Base-by-base conservation (phyloP, 2,888 invertebrate species). In the Clunio marinus region DNA sequence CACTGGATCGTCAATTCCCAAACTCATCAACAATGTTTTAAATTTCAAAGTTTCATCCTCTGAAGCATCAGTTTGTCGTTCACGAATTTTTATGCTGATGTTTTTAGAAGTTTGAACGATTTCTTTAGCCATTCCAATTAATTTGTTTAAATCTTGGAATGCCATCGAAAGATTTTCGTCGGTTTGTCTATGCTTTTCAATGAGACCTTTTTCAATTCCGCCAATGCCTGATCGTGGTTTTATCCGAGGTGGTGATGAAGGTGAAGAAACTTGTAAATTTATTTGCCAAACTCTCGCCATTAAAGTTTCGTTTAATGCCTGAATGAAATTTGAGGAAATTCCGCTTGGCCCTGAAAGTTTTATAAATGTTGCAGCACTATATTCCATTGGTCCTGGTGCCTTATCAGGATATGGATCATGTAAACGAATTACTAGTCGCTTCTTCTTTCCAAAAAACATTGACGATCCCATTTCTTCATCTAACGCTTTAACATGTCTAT, bases 1-100 rank as follows among this genome's bases (percentile, higher is more conserved):
- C 0, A 98, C 98, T 1, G 98, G 98, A 81, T 99, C 97, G 75
- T 95, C 94, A 72, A 99, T 96, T 73, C 99, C 99, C 74, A 99
- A 83, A 77, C 96, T 97, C 81, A 99, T 85, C 59, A 99, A 81
- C 77, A 98, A 96, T 0, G 96, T 90, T 77, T 98, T 97, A 77
- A 99, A 98, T 73, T 89, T 86, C 3, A 96, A 86, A 7, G 98
- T 98, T 81, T 98, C 98, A 80, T 99, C 97, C 78, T 97, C 96
- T 2, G 94, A 93, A 71, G 97, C 93, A 75, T 94, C 93, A 46
- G 96, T 96, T 81, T 96, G 93, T 75, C 91, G 90, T 73, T 95
- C 93, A 77, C 89, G 87, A 73, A 99, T 93, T 83, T 94, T 96
- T 60, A 84, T 85, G 27, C 97, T 93, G 74, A 99, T 97, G 72